These are phyloP conservation scores for Amblyjoppa proteus DNA, from an alignment of 2,888 invertebrate species.

Conservation along the genomic window DNA sequence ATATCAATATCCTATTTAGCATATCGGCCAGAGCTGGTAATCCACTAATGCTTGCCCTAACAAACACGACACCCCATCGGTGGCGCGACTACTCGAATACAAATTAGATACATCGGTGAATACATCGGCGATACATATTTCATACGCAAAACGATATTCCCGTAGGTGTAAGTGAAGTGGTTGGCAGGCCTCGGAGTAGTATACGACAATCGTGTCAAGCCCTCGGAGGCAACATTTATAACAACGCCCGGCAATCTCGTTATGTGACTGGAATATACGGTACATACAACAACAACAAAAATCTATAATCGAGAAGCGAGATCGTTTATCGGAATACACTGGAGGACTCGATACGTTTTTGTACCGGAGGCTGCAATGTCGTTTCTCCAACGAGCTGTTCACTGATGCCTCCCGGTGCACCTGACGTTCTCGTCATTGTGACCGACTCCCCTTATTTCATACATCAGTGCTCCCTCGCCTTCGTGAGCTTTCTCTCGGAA, in stretches of 20 bases:
- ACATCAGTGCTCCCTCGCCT: slow-evolving; percentile 70
- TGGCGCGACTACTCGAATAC: slow-evolving; percentile 53
- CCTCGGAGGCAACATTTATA: slow-evolving; percentile 42
- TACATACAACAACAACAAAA: background rate
- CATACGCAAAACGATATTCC: slow-evolving; percentile 30
- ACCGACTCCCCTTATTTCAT: slow-evolving; percentile 74
- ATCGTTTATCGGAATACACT: slow-evolving; percentile 16
- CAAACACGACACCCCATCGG: slow-evolving; percentile 64
- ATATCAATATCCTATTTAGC: slow-evolving; percentile 64
- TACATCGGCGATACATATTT: slow-evolving; percentile 45
- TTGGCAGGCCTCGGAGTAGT: slow-evolving; percentile 16
- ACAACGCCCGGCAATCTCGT: slow-evolving; percentile 38
- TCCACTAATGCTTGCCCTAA: slow-evolving; percentile 67
- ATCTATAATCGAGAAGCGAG: background rate
- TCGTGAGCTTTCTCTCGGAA: slow-evolving; percentile 64
- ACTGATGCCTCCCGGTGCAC: slow-evolving; percentile 68
- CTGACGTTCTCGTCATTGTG: slow-evolving; percentile 72
- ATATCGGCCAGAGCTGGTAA: slow-evolving; percentile 52
- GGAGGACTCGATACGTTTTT: slow-evolving; percentile 26
- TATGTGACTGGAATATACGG: slow-evolving; percentile 23
- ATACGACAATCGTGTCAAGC: slow-evolving; percentile 34
- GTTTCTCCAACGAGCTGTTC: slow-evolving; percentile 31
- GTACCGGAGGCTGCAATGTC: slow-evolving; percentile 12
- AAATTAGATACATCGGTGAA: slow-evolving; percentile 41
- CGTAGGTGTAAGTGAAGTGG: background rate